These are phyloP conservation scores for Platanista minor DNA, from an alignment of 2,113 vertebrate genomes.

Conservation along the genomic window DNA sequence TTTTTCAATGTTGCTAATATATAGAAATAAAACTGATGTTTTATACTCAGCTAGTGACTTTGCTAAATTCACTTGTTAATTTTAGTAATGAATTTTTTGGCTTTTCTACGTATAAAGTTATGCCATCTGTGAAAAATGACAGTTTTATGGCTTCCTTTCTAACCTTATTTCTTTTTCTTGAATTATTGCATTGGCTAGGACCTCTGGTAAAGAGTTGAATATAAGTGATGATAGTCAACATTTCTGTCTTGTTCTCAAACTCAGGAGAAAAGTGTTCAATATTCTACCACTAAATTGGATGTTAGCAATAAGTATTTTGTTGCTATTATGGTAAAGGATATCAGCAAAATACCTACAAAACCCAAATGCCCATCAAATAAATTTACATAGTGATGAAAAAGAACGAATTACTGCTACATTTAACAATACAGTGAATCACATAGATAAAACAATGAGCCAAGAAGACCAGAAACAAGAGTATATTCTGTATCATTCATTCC, in stretches of 20 bases:
- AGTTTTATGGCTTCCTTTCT: not conserved
- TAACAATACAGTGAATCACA: not conserved
- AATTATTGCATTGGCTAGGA: not conserved
- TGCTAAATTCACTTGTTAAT: not conserved
- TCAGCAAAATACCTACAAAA: not conserved
- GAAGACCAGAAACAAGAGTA: not conserved
- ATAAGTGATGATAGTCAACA: not conserved
- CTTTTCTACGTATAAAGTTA: not conserved
- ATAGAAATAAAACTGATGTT: not conserved
- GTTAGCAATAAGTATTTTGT: not conserved
- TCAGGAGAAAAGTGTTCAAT: not conserved
- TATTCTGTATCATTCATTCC: not conserved
- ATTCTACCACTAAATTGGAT: not conserved
- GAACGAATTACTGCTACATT: not conserved
- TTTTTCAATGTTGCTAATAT: slow-evolving; percentile 12
- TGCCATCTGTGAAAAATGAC: not conserved
- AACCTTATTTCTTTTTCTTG: not conserved
- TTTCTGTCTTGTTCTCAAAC: not conserved
- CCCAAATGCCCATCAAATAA: not conserved
- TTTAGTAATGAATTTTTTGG: not conserved
- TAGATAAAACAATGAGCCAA: not conserved
- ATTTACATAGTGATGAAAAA: not conserved
- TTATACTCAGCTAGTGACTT: not conserved
- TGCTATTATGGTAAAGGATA: not conserved
- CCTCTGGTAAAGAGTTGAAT: not conserved